Conservation (phyloP, 2,797 vertebrate genomes). For the Lacerta viridis region DNA sequence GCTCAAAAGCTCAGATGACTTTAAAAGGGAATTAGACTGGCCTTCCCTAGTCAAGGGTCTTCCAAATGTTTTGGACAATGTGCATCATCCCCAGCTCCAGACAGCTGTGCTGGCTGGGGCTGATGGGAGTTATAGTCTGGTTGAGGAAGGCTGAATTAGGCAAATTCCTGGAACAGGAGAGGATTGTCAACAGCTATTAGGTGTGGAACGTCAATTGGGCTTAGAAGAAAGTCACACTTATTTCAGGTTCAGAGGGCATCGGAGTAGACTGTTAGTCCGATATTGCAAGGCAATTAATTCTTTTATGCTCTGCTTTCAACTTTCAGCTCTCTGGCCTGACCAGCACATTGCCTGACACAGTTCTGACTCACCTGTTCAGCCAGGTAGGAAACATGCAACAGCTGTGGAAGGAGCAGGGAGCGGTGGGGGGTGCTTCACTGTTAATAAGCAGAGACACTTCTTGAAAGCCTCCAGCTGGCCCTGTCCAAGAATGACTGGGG, state of each 20-base stretch:
- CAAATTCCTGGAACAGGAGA: neutral
- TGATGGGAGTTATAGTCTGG: neutral
- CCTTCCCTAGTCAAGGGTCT: no score
- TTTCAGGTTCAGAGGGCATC: neutral
- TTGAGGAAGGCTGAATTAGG: neutral
- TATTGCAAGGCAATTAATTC: no score
- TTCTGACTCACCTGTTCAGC: slow-evolving; percentile 96
- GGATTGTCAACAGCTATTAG: neutral
- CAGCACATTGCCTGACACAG: slow-evolving; percentile 89
- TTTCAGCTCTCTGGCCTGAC: slow-evolving; percentile 92
- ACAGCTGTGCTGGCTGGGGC: neutral
- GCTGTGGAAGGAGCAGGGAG: no score
- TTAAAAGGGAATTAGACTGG: no score
- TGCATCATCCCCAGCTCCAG: neutral
- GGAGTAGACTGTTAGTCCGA: neutral
- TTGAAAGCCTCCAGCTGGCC: no score
- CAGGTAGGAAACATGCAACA: slow-evolving; percentile 84
- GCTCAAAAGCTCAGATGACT: no score
- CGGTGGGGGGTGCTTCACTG: neutral
- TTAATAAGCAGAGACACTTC: neutral
- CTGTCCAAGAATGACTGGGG: neutral
- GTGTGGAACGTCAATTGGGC: neutral
- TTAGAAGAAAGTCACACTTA: neutral
- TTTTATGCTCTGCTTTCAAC: slow-evolving; percentile 11
- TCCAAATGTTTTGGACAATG: no score